Percentiles rank a stretch among this genome's conserved stretches.
These are phyloP conservation scores for Paracentrotus lividus DNA, from an alignment of 53 echinoderm and acorn worm species.

Conservation along the genomic window DNA sequence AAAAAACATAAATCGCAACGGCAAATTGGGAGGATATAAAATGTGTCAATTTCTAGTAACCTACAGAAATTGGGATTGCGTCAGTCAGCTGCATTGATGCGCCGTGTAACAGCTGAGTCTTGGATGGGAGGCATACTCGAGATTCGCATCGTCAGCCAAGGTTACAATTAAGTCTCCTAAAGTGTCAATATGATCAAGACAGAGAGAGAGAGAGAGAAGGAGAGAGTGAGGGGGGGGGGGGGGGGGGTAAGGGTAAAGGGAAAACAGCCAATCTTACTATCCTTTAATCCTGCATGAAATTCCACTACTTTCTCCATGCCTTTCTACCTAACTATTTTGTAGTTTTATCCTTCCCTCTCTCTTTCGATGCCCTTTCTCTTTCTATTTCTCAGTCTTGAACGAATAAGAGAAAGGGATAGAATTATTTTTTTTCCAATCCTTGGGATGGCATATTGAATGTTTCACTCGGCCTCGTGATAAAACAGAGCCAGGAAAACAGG, in stretches of 20 bases:
- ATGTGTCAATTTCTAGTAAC: constrained; percentile 72
- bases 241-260: not conserved
- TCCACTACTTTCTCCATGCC: not conserved
- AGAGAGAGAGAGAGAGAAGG: constrained; percentile 42
- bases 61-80: constrained; percentile 66
- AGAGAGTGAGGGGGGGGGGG: not conserved
- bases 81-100: constrained; percentile 71
- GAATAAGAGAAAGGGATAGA: constrained; percentile 31
- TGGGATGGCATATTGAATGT: constrained; percentile 54
- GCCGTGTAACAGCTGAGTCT: constrained; percentile 63
- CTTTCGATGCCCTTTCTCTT: not conserved
- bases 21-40: constrained; percentile 73
- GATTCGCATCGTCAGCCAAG: constrained; percentile 74
- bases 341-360: constrained; percentile 6
- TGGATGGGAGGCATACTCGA: constrained; percentile 58
- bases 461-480: constrained; percentile 66
- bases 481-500: constrained; percentile 64
- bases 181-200: constrained; percentile 66
- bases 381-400: not conserved
- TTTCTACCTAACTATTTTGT: not conserved
- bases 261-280: constrained; percentile 32
- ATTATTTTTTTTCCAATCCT: not conserved
- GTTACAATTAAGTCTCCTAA: constrained; percentile 63
- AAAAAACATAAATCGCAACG: constrained; percentile 61
- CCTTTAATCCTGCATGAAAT: constrained; percentile 24